A percentile compares a stretch with the other conserved stretches of the same genome.
Evolutionary conservation across 2,888 invertebrate species (phyloP).

Genomic region (Pollenia labialis): DNA sequence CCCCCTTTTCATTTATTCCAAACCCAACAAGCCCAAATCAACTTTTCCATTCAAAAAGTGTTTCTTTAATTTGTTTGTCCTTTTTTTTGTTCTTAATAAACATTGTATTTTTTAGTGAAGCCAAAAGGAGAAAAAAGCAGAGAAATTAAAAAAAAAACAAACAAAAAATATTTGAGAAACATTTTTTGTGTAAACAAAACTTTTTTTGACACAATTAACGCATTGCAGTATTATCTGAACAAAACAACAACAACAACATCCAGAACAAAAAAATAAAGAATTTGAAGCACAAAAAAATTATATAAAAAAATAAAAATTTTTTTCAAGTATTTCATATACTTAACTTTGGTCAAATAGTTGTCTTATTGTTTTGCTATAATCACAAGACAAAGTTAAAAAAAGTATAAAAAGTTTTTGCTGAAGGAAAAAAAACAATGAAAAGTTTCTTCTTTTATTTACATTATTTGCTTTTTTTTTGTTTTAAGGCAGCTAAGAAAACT

Average conservation of each 20-base stretch:
- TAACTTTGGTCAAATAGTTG: slow-evolving; percentile 69
- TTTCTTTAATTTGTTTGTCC: slow-evolving; percentile 6
- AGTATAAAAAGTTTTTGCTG: slow-evolving; percentile 30
- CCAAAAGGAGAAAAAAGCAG: neutral
- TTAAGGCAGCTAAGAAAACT: slow-evolving; percentile 5
- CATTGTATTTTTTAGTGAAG: slow-evolving; percentile 16
- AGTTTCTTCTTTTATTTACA: neutral
- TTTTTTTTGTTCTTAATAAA: neutral
- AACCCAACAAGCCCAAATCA: neutral
- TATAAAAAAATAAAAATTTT: slow-evolving; percentile 27
- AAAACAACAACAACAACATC: neutral
- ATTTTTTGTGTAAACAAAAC: slow-evolving; percentile 44
- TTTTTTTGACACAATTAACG: slow-evolving; percentile 73
- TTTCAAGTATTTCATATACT: slow-evolving; percentile 52
- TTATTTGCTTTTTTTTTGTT: slow-evolving; percentile 7
- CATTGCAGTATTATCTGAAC: slow-evolving; percentile 67
- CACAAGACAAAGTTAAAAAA: slow-evolving; percentile 46
- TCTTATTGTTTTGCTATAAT: slow-evolving; percentile 51
- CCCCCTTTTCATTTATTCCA: neutral
- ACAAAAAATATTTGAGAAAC: slow-evolving; percentile 11
- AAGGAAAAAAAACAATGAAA: slow-evolving; percentile 29
- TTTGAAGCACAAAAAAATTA: neutral
- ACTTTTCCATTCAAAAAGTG: slow-evolving; percentile 1
- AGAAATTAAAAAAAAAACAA: slow-evolving; percentile 7
- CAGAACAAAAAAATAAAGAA: neutral